Evolutionary conservation across 2,888 invertebrate species (phyloP).

Genomic region (Pediacus dermestoides): DNA sequence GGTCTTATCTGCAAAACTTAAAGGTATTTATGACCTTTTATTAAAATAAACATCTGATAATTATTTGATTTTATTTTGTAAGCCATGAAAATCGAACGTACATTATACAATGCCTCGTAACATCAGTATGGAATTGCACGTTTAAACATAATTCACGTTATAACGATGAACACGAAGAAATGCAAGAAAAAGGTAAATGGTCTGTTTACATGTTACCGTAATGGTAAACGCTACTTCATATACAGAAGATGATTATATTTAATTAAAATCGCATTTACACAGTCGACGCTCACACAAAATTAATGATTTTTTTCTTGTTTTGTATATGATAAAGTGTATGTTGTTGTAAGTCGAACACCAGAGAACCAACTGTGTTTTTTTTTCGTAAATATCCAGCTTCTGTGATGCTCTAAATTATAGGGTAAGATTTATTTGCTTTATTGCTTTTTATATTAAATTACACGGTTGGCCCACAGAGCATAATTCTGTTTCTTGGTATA

Average conservation of each 20-base stretch:
- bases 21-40: too few species aligned
- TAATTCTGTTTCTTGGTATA: too few species aligned
- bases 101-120: too few species aligned
- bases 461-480: too few species aligned
- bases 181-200: constrained; percentile 7
- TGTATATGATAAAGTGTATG: neutral
- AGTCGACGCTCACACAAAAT: constrained; percentile 12
- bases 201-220: constrained; percentile 10
- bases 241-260: constrained; percentile 20
- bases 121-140: constrained; percentile 6
- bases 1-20: too few species aligned
- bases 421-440: constrained; percentile 16
- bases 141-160: constrained; percentile 4
- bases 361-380: constrained; percentile 1
- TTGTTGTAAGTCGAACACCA: too few species aligned
- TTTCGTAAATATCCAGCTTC: constrained; percentile 12
- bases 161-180: constrained; percentile 3
- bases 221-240: constrained; percentile 19
- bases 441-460: constrained; percentile 11
- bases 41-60: too few species aligned
- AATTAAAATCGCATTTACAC: constrained; percentile 27
- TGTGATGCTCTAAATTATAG: constrained; percentile 16
- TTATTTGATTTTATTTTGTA: too few species aligned
- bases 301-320: constrained; percentile 9
- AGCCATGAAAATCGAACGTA: too few species aligned